Evolutionary conservation across 2,888 invertebrate species (phyloP), one percentile per base, ranked within the genome.

Genomic region (Catocala sponsa): DNA sequence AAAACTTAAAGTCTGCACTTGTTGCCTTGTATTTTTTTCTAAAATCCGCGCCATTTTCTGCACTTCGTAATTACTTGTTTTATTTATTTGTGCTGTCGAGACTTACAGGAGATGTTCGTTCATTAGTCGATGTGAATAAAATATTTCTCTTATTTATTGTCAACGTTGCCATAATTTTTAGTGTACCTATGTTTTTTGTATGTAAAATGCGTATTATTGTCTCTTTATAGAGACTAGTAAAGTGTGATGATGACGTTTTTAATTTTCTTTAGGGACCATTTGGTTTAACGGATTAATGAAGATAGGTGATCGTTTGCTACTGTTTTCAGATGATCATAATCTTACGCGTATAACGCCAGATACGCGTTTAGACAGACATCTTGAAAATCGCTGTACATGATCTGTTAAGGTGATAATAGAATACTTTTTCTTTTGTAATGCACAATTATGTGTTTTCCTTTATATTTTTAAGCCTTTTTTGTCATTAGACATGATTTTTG

Each of bases 101-200:
- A 86, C 84, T 85, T 85, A 74, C 81, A 75, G 80, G 76, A 84
- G 80, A 63, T 78, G 68, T 79, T 80, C 70, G 70, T 84, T 83
- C 84, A 80, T 80, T 80, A 86, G 81, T 87, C 84, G 83, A 86
- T 92, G 91, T 92, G 92, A 90, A 91, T 92, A 91, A 88, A 79
- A 74, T 80, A 84, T 86, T 86, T 79, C 76, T 84, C 87, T 92
- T 94, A 94, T 94, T 94, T 94, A 94, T 94, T 94, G 89, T 93
- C 93, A 91, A 93, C 86, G 94, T 94, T 94, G 94, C 94, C 94
- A 94, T 94, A 94, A 91, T 91, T 94, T 89, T 94, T 94, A 94
- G 92, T 89, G 92, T 93, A 77, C 78, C 77, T 77, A 92, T 92
- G 89, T 91, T 89, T 44, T 81, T 87, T 89, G 82, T 86, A 86